phyloP scores from a whole-genome alignment of 2,113 vertebrate genomes.

The Chaenogobius annularis region DNA sequence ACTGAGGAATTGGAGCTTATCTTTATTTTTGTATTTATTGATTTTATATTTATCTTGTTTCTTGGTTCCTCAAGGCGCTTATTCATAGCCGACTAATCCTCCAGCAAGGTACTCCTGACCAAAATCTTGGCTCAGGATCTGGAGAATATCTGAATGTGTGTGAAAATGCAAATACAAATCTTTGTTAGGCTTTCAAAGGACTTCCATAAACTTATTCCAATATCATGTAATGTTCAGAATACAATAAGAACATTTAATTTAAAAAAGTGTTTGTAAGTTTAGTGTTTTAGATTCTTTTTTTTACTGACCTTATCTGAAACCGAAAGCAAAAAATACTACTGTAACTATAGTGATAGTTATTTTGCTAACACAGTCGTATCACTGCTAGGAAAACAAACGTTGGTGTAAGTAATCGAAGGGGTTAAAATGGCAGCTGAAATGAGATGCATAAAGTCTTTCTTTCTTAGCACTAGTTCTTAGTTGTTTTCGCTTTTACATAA shows the following conservation, averaged over 20 bases:
- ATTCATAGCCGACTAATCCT: not conserved
- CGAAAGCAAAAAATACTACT: not conserved
- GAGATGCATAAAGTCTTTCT: not conserved
- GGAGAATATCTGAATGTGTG: not conserved
- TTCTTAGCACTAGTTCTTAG: constrained; percentile 1
- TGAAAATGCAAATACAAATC: not conserved
- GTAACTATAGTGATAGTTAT: not conserved
- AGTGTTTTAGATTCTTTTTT: not conserved
- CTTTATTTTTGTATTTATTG: not conserved
- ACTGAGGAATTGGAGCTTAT: not conserved
- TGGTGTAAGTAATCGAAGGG: constrained; percentile 4
- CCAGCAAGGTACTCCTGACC: not conserved
- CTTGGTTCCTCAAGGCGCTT: not conserved
- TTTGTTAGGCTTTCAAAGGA: too few species aligned
- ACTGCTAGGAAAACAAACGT: not conserved
- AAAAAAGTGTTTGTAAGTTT: not conserved
- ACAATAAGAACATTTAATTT: too few species aligned
- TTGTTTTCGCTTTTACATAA: constrained; percentile 8
- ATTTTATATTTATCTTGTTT: not conserved
- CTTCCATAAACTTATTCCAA: too few species aligned
- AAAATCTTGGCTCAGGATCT: not conserved
- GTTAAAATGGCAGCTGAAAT: not conserved
- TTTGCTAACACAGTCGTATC: not conserved
- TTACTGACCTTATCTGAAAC: not conserved
- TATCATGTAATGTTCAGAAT: too few species aligned